These are phyloP conservation scores for Drosophila baimaii DNA, from an alignment of 1,140 invertebrate species.

Conservation along the genomic window DNA sequence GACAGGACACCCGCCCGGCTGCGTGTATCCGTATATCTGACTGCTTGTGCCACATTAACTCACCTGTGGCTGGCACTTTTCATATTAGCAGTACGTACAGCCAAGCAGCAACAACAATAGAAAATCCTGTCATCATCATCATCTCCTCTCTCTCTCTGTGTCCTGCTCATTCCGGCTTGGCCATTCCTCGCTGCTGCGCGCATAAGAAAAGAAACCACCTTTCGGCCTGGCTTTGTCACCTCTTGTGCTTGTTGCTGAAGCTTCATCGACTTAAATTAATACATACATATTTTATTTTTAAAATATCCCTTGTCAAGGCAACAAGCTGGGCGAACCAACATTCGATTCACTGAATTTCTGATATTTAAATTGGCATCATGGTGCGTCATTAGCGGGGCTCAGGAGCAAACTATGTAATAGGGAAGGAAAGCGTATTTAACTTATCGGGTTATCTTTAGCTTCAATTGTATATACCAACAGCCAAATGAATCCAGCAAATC, in stretches of 20 bases:
- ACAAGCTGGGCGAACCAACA: neutral
- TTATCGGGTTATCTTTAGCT: neutral
- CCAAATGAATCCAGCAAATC: too few relatives aligned
- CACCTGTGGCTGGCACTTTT: constrained; percentile 79
- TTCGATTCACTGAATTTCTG: neutral
- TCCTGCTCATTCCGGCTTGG: constrained; percentile 15
- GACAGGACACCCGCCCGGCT: constrained; percentile 36
- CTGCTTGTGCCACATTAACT: constrained; percentile 58
- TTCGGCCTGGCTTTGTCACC: constrained; percentile 60
- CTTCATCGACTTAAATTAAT: constrained; percentile 73
- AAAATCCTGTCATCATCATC: constrained; percentile 54
- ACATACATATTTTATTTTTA: constrained; percentile 56
- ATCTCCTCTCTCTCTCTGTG: constrained; percentile 33
- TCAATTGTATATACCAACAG: too few relatives aligned
- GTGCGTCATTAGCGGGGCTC: neutral
- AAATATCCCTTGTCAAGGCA: constrained; percentile 7
- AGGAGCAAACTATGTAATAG: neutral
- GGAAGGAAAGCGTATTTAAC: neutral
- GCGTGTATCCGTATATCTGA: constrained; percentile 38
- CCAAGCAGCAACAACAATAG: constrained; percentile 47
- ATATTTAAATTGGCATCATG: neutral
- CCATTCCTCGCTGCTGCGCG: constrained; percentile 12
- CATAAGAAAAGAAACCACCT: constrained; percentile 9
- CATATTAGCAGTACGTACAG: constrained; percentile 52
- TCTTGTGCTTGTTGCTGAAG: constrained; percentile 61